Conservation (phyloP, 1,140 invertebrate genomes). For the Drosophila yakuba region DNA sequence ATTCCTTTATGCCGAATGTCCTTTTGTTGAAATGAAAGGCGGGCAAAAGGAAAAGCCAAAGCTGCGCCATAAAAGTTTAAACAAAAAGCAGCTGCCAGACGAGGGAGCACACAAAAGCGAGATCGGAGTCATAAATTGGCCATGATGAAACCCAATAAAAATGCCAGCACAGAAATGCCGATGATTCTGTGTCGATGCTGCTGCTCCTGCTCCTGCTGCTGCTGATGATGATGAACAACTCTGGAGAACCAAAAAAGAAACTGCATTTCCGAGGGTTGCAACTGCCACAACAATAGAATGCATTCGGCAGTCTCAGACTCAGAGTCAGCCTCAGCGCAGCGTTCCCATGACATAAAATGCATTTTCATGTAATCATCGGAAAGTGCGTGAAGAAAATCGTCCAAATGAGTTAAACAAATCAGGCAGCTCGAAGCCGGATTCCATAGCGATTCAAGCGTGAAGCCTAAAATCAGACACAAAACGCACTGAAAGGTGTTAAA, state of each 20-base stretch:
- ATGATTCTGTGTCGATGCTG: slow-evolving; percentile 14
- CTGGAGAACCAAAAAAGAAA: slow-evolving; percentile 16
- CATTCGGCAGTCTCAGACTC: background rate
- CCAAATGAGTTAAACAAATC: slow-evolving; percentile 77
- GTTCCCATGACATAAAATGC: slow-evolving; percentile 77
- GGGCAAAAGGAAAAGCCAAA: slow-evolving; percentile 54
- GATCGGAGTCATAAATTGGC: slow-evolving; percentile 71
- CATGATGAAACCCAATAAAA: slow-evolving; percentile 73
- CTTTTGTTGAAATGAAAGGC: slow-evolving; percentile 60
- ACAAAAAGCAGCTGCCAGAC: slow-evolving; percentile 65
- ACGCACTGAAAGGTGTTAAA: slow-evolving; percentile 69
- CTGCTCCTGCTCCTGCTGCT: too few relatives aligned
- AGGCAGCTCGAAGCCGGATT: slow-evolving; percentile 15
- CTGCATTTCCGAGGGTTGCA: slow-evolving; percentile 61
- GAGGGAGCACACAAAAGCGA: slow-evolving; percentile 46
- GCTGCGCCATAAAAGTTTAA: slow-evolving; percentile 68
- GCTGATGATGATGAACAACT: slow-evolving; percentile 36
- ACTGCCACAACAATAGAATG: slow-evolving; percentile 37
- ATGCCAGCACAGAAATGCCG: slow-evolving; percentile 35
- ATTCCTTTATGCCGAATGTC: slow-evolving; percentile 63
- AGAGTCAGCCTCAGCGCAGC: background rate
- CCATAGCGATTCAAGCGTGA: slow-evolving; percentile 59
- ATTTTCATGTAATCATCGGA: slow-evolving; percentile 76
- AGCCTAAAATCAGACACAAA: slow-evolving; percentile 69
- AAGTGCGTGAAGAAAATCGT: slow-evolving; percentile 59